Evolutionary conservation across 2,113 vertebrate genomes (phyloP).

Genomic region (Gymnobelideus leadbeateri): DNA sequence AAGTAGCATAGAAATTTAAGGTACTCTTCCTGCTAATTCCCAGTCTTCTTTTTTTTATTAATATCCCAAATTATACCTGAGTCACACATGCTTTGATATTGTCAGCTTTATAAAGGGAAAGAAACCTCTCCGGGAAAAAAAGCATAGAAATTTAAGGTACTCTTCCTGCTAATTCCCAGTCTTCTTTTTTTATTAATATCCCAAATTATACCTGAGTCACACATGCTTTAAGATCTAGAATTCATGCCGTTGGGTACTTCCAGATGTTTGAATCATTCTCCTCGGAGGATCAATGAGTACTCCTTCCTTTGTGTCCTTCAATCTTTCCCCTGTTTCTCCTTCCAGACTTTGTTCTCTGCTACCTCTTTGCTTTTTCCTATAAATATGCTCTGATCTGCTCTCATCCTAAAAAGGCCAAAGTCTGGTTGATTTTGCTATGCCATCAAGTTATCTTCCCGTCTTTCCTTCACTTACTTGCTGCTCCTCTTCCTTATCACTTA

Average conservation of each 20-base stretch:
- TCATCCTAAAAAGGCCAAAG: background rate
- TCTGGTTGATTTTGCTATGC: background rate
- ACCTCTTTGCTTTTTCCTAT: background rate
- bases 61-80: background rate
- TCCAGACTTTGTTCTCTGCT: background rate
- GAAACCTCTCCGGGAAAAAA: slow-evolving; percentile 12
- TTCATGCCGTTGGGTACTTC: background rate
- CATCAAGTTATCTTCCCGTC: background rate
- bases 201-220: background rate
- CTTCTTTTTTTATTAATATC: background rate
- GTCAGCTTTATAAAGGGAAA: slow-evolving; percentile 41
- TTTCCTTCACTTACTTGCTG: background rate
- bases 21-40: background rate
- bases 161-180: background rate
- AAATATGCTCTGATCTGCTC: background rate
- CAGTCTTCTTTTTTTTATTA: background rate
- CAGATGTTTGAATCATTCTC: background rate
- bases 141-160: slow-evolving; percentile 32
- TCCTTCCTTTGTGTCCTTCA: background rate
- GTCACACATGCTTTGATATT: too few relatives aligned
- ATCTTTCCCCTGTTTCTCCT: background rate
- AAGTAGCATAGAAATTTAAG: slow-evolving; percentile 39
- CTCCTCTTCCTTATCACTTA: background rate
- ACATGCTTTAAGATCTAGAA: background rate
- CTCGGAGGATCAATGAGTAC: background rate